These are phyloP conservation scores for Artemia franciscana DNA, from an alignment of 1,140 invertebrate species.

Conservation along the genomic window DNA sequence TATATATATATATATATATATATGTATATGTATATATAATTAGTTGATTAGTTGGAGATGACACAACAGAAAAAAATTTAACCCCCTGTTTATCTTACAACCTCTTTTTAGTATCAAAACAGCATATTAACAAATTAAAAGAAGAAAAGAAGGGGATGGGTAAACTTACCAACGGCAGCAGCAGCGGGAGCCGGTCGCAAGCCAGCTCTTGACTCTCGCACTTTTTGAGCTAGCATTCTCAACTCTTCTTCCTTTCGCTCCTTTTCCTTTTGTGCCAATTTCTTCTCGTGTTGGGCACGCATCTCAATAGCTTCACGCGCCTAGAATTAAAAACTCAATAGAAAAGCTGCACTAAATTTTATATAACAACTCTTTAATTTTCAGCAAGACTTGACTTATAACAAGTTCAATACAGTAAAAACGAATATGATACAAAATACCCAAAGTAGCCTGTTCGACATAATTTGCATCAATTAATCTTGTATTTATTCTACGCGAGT, in stretches of 20 bases:
- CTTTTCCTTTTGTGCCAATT: conserved; percentile 91
- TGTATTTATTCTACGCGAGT: too few species aligned
- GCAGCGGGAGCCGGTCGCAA: conserved; percentile 26
- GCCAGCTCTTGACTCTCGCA: conserved; percentile 79
- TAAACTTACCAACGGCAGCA: conserved; percentile 13
- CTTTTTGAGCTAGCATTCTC: conserved; percentile 74
- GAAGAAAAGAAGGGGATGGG: conserved; percentile 6
- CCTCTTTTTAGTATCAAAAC: too few species aligned
- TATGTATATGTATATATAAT: too few species aligned
- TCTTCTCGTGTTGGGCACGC: conserved; percentile 81
- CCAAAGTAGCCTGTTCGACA: too few species aligned
- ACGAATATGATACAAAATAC: too few species aligned
- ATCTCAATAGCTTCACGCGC: conserved; percentile 89
- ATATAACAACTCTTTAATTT: too few species aligned
- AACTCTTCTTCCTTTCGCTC: conserved; percentile 94
- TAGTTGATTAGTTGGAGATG: background rate
- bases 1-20: too few species aligned
- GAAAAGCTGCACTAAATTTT: too few species aligned
- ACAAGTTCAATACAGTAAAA: too few species aligned
- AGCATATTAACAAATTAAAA: background rate
- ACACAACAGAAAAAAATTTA: background rate
- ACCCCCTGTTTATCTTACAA: background rate
- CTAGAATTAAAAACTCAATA: conserved; percentile 16
- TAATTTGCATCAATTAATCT: too few species aligned
- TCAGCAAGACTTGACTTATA: too few species aligned